phyloP scores from a whole-genome alignment of 2,888 invertebrate species.

The Chrysolina oricalcia region DNA sequence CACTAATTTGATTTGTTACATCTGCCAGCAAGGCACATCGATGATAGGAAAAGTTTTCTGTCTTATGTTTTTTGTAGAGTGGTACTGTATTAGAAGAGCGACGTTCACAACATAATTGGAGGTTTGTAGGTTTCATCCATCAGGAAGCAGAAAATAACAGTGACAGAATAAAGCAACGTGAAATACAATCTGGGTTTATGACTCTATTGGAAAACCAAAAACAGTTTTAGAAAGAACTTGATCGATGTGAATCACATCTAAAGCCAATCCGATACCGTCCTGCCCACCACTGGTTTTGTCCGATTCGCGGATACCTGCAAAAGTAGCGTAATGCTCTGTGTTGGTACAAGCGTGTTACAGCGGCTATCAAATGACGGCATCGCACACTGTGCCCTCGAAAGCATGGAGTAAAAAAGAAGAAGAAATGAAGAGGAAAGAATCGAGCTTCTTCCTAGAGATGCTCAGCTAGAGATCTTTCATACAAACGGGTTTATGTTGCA shows the following conservation, averaged over 20 bases:
- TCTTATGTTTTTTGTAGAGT: no score
- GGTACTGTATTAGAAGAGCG: no score
- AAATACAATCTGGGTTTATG: no score
- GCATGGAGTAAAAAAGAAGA: slow-evolving; percentile 1
- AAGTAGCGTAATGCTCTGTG: slow-evolving; percentile 53
- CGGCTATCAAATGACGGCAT: slow-evolving; percentile 54
- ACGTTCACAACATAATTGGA: no score
- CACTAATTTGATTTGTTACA: no score
- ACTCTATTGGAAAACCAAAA: no score
- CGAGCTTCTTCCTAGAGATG: slow-evolving; percentile 17
- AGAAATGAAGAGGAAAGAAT: not conserved
- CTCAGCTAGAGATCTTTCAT: slow-evolving; percentile 21
- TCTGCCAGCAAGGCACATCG: no score
- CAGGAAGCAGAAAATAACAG: no score
- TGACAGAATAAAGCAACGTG: no score
- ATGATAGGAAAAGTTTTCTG: no score
- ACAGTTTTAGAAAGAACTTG: no score
- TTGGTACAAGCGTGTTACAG: slow-evolving; percentile 55
- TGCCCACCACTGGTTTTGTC: slow-evolving; percentile 4
- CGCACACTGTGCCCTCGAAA: slow-evolving; percentile 26
- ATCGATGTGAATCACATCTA: not conserved
- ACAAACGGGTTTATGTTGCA: slow-evolving; percentile 17
- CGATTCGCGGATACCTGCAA: not conserved
- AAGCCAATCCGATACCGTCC: not conserved
- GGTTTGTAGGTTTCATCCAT: no score